Percentiles rank a stretch among this genome's conserved stretches.
Conservation (phyloP, 2,113 vertebrate species). For the Percopsis transmontana region DNA sequence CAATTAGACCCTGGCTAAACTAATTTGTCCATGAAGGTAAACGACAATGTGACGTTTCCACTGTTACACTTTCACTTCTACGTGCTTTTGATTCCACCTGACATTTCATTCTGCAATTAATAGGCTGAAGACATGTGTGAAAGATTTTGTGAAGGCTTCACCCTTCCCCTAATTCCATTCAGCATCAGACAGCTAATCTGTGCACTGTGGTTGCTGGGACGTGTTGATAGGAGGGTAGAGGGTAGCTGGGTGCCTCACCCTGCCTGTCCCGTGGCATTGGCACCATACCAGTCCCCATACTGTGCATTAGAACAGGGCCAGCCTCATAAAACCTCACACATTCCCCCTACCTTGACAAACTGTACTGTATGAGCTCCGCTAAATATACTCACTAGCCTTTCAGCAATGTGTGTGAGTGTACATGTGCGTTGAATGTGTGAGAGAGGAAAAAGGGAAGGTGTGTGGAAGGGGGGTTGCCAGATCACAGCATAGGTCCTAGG, state of each 20-base stretch:
- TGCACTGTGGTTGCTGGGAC: background rate
- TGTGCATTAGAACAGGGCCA: constrained; percentile 4
- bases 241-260: background rate
- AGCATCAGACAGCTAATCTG: background rate
- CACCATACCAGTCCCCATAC: constrained; percentile 10
- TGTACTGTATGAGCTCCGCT: constrained; percentile 21
- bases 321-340: constrained; percentile 13
- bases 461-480: background rate
- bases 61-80: too few relatives aligned
- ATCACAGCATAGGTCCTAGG: background rate
- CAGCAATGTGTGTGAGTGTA: constrained; percentile 29
- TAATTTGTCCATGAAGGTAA: too few relatives aligned
- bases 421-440: constrained; percentile 9
- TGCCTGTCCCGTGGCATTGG: constrained; percentile 13
- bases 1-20: too few relatives aligned
- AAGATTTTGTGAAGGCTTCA: background rate
- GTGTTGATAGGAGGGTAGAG: constrained; percentile 26
- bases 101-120: background rate
- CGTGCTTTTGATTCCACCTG: too few relatives aligned
- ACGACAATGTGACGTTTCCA: too few relatives aligned
- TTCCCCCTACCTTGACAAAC: constrained; percentile 26
- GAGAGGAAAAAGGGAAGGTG: constrained; percentile 12
- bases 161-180: constrained; percentile 21
- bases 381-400: constrained; percentile 54
- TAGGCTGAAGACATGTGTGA: background rate